Evolutionary conservation across 1,140 invertebrate genomes (phyloP).

Genomic region (Lethrus apterus): DNA sequence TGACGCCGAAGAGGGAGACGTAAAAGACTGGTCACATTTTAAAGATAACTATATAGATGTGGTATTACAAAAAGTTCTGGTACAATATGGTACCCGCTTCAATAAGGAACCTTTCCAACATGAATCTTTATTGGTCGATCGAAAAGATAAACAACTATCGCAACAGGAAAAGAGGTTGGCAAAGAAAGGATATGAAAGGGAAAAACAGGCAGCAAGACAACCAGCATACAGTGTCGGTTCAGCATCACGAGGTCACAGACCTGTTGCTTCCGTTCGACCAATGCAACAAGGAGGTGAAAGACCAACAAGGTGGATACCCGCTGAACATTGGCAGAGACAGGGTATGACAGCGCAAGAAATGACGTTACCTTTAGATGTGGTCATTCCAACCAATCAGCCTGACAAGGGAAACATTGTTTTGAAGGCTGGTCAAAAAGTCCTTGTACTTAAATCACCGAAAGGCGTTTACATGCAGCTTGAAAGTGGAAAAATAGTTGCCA

Average conservation of each 20-base stretch:
- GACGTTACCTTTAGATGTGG: slow-evolving; percentile 85
- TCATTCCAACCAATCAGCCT: slow-evolving; percentile 85
- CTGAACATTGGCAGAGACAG: slow-evolving; percentile 81
- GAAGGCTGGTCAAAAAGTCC: slow-evolving; percentile 82
- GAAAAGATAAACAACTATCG: slow-evolving; percentile 92
- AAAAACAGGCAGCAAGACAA: slow-evolving; percentile 77
- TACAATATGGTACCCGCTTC: slow-evolving; percentile 59
- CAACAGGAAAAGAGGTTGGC: slow-evolving; percentile 91
- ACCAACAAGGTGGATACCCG: slow-evolving; percentile 65
- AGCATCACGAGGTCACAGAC: slow-evolving; percentile 47
- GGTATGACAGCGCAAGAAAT: slow-evolving; percentile 93
- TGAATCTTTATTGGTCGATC: slow-evolving; percentile 90
- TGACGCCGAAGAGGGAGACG: slow-evolving; percentile 73
- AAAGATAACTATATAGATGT: slow-evolving; percentile 73
- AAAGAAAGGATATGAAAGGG: slow-evolving; percentile 86
- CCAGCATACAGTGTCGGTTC: slow-evolving; percentile 50
- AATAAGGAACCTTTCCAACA: slow-evolving; percentile 93
- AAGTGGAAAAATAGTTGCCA: slow-evolving; percentile 95
- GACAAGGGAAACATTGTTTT: slow-evolving; percentile 79
- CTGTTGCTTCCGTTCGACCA: slow-evolving; percentile 49
- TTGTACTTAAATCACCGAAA: slow-evolving; percentile 90
- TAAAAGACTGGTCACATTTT: slow-evolving; percentile 60
- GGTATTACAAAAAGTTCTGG: slow-evolving; percentile 65
- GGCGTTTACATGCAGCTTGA: slow-evolving; percentile 93
- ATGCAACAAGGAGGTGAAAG: slow-evolving; percentile 45